Evolutionary conservation across 2,113 vertebrate species (phyloP).

Genomic region (Trematocara unimaculatum): DNA sequence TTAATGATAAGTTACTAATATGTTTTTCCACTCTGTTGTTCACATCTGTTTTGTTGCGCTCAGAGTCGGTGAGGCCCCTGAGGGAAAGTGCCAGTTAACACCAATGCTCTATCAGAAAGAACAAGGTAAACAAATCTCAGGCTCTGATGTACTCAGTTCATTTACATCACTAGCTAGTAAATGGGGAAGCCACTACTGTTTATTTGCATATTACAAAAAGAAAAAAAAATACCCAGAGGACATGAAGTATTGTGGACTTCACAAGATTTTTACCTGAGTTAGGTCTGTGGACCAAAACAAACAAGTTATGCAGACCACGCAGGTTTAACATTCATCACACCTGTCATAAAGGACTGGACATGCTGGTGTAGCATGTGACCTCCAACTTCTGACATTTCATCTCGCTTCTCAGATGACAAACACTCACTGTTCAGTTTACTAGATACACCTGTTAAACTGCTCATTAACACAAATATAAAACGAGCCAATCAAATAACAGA

Average conservation of each 20-base stretch:
- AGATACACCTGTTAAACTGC: background rate
- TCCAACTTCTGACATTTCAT: background rate
- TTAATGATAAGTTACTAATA: constrained; percentile 37
- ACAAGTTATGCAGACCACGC: background rate
- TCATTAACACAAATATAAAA: background rate
- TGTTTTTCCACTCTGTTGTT: constrained; percentile 14
- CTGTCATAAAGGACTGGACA: background rate
- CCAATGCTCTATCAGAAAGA: background rate
- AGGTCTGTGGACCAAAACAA: background rate
- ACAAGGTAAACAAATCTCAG: constrained; percentile 3
- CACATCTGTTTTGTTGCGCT: constrained; percentile 29
- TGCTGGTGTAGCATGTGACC: background rate
- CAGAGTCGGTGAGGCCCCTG: background rate
- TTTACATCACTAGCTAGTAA: background rate
- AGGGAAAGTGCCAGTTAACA: background rate
- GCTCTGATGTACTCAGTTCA: background rate
- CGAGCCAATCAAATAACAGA: background rate
- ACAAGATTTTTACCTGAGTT: background rate
- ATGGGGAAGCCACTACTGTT: background rate
- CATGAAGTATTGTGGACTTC: background rate
- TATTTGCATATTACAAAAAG: background rate
- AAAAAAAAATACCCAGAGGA: background rate
- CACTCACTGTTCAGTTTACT: background rate
- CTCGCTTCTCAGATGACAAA: background rate
- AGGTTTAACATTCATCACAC: background rate